Evolutionary conservation across 2,113 vertebrate genomes (phyloP).

Genomic region (Tinamus guttatus): DNA sequence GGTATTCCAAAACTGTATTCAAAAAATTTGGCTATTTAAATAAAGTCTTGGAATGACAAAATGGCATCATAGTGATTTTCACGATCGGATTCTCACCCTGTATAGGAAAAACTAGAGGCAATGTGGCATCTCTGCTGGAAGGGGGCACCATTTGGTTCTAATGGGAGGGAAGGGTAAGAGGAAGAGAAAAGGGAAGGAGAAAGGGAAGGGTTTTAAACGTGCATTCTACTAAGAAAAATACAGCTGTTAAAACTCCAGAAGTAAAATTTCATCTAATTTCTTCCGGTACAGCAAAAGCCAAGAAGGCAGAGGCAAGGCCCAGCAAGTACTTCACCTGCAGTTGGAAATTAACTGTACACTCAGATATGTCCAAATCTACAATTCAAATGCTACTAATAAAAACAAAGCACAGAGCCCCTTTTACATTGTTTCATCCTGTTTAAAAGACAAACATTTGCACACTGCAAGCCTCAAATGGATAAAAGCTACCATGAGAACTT

Average conservation of each 20-base stretch:
- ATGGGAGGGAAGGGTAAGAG: neutral
- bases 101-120: neutral
- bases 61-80: neutral
- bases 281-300: neutral
- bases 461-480: slow-evolving; percentile 76
- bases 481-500: slow-evolving; percentile 80
- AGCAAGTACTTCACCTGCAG: slow-evolving; percentile 2
- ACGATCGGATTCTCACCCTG: neutral
- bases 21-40: neutral
- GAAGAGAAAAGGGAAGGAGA: neutral
- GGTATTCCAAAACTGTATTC: neutral
- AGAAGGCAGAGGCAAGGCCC: neutral
- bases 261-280: neutral
- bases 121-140: neutral
- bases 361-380: slow-evolving; percentile 56
- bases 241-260: neutral
- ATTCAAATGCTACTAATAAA: slow-evolving; percentile 72
- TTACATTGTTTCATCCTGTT: slow-evolving; percentile 75
- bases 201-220: neutral
- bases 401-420: slow-evolving; percentile 64
- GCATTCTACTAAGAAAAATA: neutral
- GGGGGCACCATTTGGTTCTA: neutral
- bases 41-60: neutral
- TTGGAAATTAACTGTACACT: slow-evolving; percentile 11
- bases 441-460: slow-evolving; percentile 81